phyloP scores from a whole-genome alignment of 2,113 vertebrate species.

The Nettapus auritus region DNA sequence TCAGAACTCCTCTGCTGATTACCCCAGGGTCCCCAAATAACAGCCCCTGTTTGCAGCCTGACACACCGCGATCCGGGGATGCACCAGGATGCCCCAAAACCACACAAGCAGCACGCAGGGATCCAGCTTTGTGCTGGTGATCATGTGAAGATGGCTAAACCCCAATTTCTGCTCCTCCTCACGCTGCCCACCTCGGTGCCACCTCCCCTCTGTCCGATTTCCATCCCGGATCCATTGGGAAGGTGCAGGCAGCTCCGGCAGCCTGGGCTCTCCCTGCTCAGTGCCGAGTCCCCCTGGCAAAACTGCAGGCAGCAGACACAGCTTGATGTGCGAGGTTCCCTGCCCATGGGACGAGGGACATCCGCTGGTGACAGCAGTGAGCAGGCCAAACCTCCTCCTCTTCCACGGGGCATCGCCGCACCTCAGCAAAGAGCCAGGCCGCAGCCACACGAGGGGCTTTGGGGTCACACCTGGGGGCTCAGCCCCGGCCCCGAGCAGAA shows the following conservation, averaged over 20 bases:
- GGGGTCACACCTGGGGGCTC: neutral
- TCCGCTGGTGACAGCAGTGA: fast-evolving
- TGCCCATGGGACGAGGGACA: fast-evolving
- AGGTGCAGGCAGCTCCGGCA: fast-evolving
- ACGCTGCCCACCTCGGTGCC: fast-evolving
- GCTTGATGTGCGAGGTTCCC: fast-evolving
- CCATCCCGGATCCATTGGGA: fast-evolving
- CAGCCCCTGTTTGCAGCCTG: neutral
- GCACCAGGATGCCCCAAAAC: neutral
- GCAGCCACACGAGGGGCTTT: neutral
- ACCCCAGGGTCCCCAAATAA: fast-evolving
- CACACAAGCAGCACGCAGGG: fast-evolving
- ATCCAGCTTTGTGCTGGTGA: fast-evolving
- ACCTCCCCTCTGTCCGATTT: neutral
- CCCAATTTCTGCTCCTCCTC: neutral
- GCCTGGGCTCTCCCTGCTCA: neutral
- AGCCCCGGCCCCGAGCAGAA: neutral
- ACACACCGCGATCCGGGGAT: fast-evolving
- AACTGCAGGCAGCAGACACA: neutral
- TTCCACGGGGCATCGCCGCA: too few relatives aligned
- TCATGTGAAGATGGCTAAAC: fast-evolving
- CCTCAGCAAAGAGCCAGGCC: neutral
- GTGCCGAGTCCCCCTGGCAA: fast-evolving
- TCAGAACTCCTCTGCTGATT: neutral
- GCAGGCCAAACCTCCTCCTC: fast-evolving